Evolutionary conservation across 2,797 vertebrate genomes (phyloP), one percentile per base, ranked within the genome.

Genomic region (Siniperca obscura): DNA sequence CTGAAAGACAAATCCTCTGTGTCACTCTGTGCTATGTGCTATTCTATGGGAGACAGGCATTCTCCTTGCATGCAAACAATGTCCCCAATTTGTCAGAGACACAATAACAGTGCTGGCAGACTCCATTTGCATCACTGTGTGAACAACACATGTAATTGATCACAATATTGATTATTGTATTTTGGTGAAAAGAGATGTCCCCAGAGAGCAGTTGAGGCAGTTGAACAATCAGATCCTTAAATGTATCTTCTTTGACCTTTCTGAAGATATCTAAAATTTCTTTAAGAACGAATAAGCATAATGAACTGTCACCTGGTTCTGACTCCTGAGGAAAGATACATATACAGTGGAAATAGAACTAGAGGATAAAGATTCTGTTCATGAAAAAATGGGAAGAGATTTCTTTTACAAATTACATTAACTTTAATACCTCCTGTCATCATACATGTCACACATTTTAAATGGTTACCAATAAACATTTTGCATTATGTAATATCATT

Each of bases 81-180:
- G 91, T 92, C 88, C 90, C 87, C 87, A 91, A 92, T 94, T 93
- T 94, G 92, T 93, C 92, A 94, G 89, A 72, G 74, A 88, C 92
- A 95, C 92, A 95, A 94, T 93, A 90, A 88, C 89, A 87, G 70
- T 77, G 30, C 64, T 92, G 93, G 89, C 92, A 91, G 91, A 92
- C 72, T 65, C 83, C 72, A 94, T 95, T 94, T 94, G 93, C 93
- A 94, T 94, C 90, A 93, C 87, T 91, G 88, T 93, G 91, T 88
- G 87, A 93, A 93, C 91, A 94, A 95, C 92, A 95, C 93, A 94
- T 94, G 91, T 83, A 64, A 95, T 93, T 94, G 95, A 95, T 95
- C 82, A 83, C 70, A 74, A 83, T 85, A 95, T 94, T 94, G 94
- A 95, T 93, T 94, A 91, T 94, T 89, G 92, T 90, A 81, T 92